These are phyloP conservation scores for Erethizon dorsatum DNA, from an alignment of 2,797 vertebrate species.

Conservation along the genomic window DNA sequence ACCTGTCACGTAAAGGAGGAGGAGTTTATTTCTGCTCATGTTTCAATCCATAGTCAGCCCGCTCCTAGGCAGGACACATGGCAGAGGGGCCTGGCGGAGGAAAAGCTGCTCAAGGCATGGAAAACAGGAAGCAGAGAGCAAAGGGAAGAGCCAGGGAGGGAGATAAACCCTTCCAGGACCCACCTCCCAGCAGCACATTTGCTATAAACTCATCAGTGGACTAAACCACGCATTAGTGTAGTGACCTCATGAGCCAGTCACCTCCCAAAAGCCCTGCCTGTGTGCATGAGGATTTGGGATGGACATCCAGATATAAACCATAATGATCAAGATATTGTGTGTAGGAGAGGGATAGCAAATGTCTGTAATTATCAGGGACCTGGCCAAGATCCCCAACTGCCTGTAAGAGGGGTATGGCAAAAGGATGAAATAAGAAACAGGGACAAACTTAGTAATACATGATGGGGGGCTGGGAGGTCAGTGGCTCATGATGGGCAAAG, in stretches of 20 bases:
- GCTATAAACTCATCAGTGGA: background rate
- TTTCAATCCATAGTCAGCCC: background rate
- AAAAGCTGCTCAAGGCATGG: background rate
- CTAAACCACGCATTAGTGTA: background rate
- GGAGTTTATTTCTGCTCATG: background rate
- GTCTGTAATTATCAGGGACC: background rate
- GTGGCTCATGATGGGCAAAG: too few species aligned
- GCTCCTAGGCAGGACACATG: background rate
- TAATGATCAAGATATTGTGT: background rate
- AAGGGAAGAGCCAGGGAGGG: background rate
- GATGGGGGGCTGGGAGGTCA: too few species aligned
- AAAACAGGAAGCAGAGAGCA: background rate
- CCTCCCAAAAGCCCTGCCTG: background rate
- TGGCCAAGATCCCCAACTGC: too few species aligned
- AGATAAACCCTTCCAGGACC: background rate
- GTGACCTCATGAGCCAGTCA: background rate
- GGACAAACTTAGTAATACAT: too few species aligned
- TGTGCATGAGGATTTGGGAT: background rate
- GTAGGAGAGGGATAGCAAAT: background rate
- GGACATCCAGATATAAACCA: background rate
- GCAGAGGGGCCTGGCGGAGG: background rate
- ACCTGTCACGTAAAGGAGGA: background rate
- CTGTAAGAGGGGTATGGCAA: too few species aligned
- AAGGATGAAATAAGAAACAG: too few species aligned
- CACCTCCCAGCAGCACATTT: background rate